Conservation (phyloP, 1,140 invertebrate genomes). For the Pseudomyrmex sp. region DNA sequence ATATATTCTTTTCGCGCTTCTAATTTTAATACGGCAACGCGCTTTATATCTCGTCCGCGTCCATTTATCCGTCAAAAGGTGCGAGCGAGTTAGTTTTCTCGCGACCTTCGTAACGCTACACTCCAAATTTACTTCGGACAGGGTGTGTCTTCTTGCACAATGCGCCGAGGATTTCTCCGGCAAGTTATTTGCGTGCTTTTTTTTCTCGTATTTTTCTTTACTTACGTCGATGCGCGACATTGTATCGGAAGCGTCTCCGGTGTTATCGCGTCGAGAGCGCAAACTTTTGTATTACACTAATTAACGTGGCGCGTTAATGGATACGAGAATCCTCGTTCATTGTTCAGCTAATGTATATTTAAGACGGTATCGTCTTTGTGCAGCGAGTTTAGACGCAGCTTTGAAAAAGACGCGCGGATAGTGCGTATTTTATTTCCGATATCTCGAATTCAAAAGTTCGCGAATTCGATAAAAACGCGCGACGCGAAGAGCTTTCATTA, state of each 20-base stretch:
- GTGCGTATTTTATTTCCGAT: no score
- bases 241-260: slow-evolving; percentile 12
- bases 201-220: not conserved
- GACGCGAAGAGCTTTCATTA: no score
- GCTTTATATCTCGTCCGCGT: not conserved
- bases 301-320: slow-evolving; percentile 15
- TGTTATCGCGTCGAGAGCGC: not conserved
- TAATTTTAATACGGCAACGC: slow-evolving; percentile 44
- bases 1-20: not conserved
- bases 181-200: slow-evolving; percentile 44
- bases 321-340: slow-evolving; percentile 1
- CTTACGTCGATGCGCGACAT: not conserved
- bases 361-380: not conserved
- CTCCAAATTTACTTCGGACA: slow-evolving; percentile 36
- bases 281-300: slow-evolving; percentile 33
- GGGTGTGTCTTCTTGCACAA: not conserved
- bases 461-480: no score
- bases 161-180: not conserved
- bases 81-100: slow-evolving; percentile 46
- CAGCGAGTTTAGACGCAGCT: not conserved
- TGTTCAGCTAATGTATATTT: not conserved
- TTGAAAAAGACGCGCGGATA: no score
- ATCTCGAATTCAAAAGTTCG: no score
- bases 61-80: slow-evolving; percentile 28
- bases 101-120: not conserved